Base-by-base conservation (phyloP, 2,113 vertebrate species). In the Monopterus albus region DNA sequence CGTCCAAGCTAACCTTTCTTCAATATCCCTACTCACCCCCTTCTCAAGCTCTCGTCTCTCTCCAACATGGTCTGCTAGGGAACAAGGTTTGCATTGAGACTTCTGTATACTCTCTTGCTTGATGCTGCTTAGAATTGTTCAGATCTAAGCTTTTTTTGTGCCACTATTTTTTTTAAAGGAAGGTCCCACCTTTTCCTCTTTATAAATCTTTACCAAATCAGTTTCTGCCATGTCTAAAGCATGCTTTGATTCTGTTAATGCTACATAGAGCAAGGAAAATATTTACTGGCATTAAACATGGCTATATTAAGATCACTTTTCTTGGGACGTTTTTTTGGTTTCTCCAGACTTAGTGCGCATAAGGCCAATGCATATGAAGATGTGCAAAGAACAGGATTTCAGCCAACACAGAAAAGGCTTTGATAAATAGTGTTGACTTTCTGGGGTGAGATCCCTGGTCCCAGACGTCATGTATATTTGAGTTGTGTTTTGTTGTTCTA, bases 11-110 rank as follows among this genome's bases (percentile, higher is more conserved):
- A 91, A 90, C 91, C 91, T 91, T 91, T 90, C 90, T 90, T 90
- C 88, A 92, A 88, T 83, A 89, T 83, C 84, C 91, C 82, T 81
- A 73, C 87, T 75, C 79, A 61, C 88, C 88, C 78, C 85, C 80
- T 55, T 75, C 84, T 46, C 86, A 84, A 88, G 85, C 87, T 91
- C 88, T 90, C 88, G 81, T 85, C 81, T 89, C 87, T 84, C 83
- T 82, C 83, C 86, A 86, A 72, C 75, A 78, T 84, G 87, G 88
- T 89, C 83, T 85, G 73, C 72, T 39, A 20, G 78, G 87, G 85
- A 92, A 92, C 91, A 92, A 92, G 90, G 91, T 91, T 87, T 72
- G 91, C 88, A 89, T 92, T 92, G 88, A 91, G 87, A 69, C 77
- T 72, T 78, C 85, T 84, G 82, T 84, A 82, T 75, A 72, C 87